phyloP scores from a whole-genome alignment of 2,888 invertebrate species.

The Eubasilissa splendida region DNA sequence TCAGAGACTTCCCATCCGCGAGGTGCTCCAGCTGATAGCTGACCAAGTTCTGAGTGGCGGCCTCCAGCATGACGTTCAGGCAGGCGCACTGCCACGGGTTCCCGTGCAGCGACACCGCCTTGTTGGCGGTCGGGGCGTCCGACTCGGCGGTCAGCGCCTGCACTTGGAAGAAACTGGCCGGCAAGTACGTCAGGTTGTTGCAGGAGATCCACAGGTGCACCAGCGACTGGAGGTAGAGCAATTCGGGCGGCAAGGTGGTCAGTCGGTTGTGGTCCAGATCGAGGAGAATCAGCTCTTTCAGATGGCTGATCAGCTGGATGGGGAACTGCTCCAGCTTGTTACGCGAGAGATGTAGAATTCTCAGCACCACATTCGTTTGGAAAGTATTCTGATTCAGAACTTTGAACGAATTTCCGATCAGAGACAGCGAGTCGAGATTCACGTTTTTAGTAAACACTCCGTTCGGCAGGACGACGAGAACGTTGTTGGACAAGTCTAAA shows the following conservation, averaged over 20 bases:
- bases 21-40: background rate
- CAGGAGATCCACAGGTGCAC: slow-evolving; percentile 15
- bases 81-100: slow-evolving; percentile 45
- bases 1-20: slow-evolving; percentile 2
- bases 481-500: slow-evolving; percentile 15
- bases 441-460: background rate
- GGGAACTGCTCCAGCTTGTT: slow-evolving; percentile 5
- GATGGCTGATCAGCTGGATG: background rate
- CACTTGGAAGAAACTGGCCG: background rate
- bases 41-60: background rate
- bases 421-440: slow-evolving; percentile 2
- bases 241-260: background rate
- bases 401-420: slow-evolving; percentile 21
- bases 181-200: slow-evolving; percentile 14
- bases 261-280: slow-evolving; percentile 13
- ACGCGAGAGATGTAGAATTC: background rate
- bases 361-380: background rate
- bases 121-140: background rate
- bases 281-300: background rate
- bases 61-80: slow-evolving; percentile 19
- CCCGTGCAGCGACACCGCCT: slow-evolving; percentile 22
- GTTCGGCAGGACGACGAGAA: background rate
- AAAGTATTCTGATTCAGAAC: slow-evolving; percentile 1
- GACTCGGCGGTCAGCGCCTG: background rate
- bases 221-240: background rate